Conservation (phyloP, 2,113 vertebrate genomes). For the Aythya baeri region DNA sequence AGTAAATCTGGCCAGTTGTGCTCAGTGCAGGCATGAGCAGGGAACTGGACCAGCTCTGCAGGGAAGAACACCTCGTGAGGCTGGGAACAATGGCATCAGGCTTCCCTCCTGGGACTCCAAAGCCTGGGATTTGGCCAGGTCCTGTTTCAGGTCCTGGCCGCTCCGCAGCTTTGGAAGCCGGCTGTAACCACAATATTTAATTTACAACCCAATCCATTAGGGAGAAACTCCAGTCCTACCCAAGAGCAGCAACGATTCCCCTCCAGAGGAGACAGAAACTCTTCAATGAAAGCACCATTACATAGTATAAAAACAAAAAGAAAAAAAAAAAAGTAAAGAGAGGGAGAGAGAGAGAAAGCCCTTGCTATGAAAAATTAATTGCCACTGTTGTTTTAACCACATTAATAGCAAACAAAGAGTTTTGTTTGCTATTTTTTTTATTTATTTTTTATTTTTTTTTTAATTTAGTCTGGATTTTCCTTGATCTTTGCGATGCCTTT, state of each 20-base stretch:
- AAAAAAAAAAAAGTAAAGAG: not conserved
- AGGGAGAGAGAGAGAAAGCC: conserved; percentile 17
- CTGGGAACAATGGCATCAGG: not conserved
- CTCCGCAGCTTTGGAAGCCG: not conserved
- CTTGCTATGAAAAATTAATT: conserved; percentile 48
- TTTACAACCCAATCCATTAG: conserved; percentile 33
- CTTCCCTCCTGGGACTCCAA: not conserved
- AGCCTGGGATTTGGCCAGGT: not conserved
- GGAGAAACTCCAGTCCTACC: not conserved
- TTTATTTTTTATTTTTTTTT: too few species aligned
- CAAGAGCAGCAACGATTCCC: not conserved
- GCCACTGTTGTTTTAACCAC: conserved; percentile 30
- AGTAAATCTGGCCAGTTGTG: not conserved
- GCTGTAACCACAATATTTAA: conserved; percentile 4
- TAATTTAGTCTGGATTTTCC: conserved; percentile 54
- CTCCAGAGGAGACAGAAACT: conserved; percentile 9
- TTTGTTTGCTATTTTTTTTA: too few species aligned
- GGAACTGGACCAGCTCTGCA: not conserved
- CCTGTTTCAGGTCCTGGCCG: not conserved
- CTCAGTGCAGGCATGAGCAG: not conserved
- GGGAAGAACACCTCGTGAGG: not conserved
- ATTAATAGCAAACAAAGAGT: conserved; percentile 36
- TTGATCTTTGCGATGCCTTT: conserved; percentile 55
- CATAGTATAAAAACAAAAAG: not conserved
- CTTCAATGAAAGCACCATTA: conserved; percentile 41